Conservation (phyloP, 2,888 invertebrate species). For the Dioctria rufipes region DNA sequence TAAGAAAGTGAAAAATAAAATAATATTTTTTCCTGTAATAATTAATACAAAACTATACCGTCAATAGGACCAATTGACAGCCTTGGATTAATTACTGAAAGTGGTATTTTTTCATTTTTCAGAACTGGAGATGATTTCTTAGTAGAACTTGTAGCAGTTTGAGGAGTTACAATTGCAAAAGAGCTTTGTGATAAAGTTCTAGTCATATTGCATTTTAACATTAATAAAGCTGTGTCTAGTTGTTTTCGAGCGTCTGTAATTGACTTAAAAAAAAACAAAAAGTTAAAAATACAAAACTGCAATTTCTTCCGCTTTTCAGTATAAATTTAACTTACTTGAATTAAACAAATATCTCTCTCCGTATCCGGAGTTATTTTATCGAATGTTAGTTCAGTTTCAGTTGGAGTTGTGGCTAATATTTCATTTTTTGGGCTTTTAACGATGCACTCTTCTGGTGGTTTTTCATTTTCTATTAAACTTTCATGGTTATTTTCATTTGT, state of each 20-base stretch:
- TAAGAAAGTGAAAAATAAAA: not conserved
- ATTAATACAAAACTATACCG: not conserved
- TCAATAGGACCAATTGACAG: constrained; percentile 10
- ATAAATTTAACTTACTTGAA: constrained; percentile 47
- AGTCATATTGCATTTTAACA: constrained; percentile 56
- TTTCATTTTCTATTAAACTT: constrained; percentile 12
- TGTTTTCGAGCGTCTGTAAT: constrained; percentile 56
- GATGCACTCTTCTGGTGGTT: not conserved
- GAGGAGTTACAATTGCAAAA: constrained; percentile 53
- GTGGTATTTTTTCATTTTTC: not conserved
- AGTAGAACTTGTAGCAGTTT: not conserved
- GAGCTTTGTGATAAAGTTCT: constrained; percentile 54
- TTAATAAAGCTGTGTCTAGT: constrained; percentile 54
- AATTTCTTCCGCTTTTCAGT: not conserved
- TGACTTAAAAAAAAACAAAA: constrained; percentile 42
- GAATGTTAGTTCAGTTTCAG: constrained; percentile 1
- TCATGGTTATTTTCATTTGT: not conserved
- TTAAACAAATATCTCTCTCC: constrained; percentile 56
- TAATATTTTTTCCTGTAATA: not conserved
- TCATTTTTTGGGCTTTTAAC: not conserved
- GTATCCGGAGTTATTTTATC: constrained; percentile 46
- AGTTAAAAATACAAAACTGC: not conserved
- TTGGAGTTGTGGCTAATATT: not conserved
- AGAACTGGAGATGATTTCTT: not conserved
- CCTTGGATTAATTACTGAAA: constrained; percentile 1